Percentiles rank a stretch among this genome's conserved stretches.
These are phyloP conservation scores for Brachyhypopomus occidentalis DNA, from an alignment of 2,113 vertebrate genomes.

Conservation along the genomic window DNA sequence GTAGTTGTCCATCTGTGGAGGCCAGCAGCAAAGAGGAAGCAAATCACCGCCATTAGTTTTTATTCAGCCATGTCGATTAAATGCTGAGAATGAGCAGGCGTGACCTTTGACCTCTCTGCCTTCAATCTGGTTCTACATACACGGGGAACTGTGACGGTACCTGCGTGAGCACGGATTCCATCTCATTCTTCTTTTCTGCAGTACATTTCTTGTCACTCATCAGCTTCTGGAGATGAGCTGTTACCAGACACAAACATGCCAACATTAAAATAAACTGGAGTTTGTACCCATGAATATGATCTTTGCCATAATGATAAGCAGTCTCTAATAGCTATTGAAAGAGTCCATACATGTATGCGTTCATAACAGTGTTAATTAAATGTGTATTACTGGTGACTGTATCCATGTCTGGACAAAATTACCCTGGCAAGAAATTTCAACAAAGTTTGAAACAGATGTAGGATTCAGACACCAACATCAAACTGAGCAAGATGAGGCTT, in stretches of 20 bases:
- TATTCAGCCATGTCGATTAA: neutral
- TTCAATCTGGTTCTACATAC: neutral
- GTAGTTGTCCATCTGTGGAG: conserved; percentile 90
- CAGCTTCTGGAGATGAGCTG: conserved; percentile 94
- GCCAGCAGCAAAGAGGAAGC: neutral
- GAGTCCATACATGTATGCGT: no score
- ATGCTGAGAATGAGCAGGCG: no score
- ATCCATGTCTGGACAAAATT: no score
- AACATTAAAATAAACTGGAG: neutral
- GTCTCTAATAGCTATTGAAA: no score
- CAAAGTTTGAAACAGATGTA: no score
- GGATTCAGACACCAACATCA: no score
- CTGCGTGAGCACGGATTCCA: conserved; percentile 91
- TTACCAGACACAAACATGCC: neutral
- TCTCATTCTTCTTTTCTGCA: conserved; percentile 89
- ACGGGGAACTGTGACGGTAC: conserved; percentile 60
- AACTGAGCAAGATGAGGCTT: no score
- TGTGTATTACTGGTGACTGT: no score
- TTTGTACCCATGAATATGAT: neutral
- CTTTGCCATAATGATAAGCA: no score
- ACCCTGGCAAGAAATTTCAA: no score
- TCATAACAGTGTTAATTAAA: no score
- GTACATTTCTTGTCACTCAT: conserved; percentile 97
- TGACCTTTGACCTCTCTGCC: neutral
- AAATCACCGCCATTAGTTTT: neutral